Percentiles rank a stretch among this genome's conserved stretches.
Conservation (phyloP, 2,888 invertebrate genomes). For the Temnothorax unifasciatus region DNA sequence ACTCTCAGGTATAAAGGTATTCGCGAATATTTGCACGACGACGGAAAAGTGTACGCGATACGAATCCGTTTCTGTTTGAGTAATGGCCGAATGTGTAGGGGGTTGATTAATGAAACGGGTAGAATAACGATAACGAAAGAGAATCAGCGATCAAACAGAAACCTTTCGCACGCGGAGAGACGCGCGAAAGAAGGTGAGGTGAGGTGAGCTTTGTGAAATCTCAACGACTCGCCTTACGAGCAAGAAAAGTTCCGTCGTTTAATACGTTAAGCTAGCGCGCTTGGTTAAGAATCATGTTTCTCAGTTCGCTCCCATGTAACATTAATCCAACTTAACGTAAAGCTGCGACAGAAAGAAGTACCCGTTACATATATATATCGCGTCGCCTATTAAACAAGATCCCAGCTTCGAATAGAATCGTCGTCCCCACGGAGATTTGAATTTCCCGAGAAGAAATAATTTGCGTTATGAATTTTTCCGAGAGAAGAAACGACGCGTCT, state of each 20-base stretch:
- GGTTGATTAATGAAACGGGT: slow-evolving; percentile 27
- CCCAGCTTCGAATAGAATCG: neutral
- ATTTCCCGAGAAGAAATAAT: slow-evolving; percentile 19
- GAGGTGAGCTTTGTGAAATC: slow-evolving; percentile 38
- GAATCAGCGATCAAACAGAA: slow-evolving; percentile 45
- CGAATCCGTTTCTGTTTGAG: neutral
- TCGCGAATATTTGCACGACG: neutral
- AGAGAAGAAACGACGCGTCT: neutral
- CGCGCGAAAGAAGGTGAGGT: neutral
- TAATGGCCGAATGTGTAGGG: neutral
- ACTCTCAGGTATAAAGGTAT: neutral
- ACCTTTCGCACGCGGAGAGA: neutral
- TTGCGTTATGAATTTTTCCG: slow-evolving; percentile 32
- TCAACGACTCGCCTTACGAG: slow-evolving; percentile 32
- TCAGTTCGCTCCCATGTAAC: slow-evolving; percentile 23
- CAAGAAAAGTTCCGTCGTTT: slow-evolving; percentile 45
- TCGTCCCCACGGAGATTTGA: neutral
- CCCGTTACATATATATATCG: neutral
- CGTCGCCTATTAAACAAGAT: slow-evolving; percentile 10
- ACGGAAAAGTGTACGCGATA: neutral
- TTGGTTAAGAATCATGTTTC: slow-evolving; percentile 33
- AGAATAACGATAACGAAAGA: slow-evolving; percentile 36
- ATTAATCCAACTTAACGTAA: slow-evolving; percentile 47
- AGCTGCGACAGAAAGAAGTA: slow-evolving; percentile 19
- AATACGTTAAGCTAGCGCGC: slow-evolving; percentile 31